Conservation (phyloP, 2,113 vertebrate genomes). For the Gracilinanus agilis region DNA sequence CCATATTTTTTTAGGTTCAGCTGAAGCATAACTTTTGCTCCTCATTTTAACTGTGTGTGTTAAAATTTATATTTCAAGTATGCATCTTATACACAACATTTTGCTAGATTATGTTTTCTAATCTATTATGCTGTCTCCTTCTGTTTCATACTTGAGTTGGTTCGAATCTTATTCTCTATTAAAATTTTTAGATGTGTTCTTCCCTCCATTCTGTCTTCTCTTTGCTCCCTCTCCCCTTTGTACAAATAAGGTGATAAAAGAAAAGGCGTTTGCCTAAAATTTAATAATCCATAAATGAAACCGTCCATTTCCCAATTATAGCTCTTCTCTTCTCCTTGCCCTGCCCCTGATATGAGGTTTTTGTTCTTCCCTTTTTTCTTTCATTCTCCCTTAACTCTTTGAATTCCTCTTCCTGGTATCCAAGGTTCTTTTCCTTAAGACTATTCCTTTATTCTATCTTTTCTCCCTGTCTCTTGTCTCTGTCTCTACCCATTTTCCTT, state of each 20-base stretch:
- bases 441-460: neutral
- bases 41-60: neutral
- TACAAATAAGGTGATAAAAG: neutral
- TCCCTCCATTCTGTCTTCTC: neutral
- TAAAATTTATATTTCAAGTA: neutral
- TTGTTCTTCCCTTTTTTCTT: neutral
- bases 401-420: neutral
- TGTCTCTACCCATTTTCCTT: neutral
- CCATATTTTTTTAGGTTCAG: neutral
- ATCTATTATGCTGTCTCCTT: neutral
- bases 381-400: neutral
- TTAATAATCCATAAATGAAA: neutral
- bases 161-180: neutral
- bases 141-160: neutral
- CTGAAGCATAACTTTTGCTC: neutral
- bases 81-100: neutral
- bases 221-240: neutral
- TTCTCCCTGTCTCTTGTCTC: neutral
- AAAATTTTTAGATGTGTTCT: neutral
- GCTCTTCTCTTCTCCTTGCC: neutral
- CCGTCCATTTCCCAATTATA: neutral
- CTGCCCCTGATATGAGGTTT: neutral
- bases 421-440: neutral
- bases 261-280: neutral
- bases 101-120: neutral